Base-by-base conservation (phyloP, 1,140 invertebrate genomes). In the Euschistus heros region DNA sequence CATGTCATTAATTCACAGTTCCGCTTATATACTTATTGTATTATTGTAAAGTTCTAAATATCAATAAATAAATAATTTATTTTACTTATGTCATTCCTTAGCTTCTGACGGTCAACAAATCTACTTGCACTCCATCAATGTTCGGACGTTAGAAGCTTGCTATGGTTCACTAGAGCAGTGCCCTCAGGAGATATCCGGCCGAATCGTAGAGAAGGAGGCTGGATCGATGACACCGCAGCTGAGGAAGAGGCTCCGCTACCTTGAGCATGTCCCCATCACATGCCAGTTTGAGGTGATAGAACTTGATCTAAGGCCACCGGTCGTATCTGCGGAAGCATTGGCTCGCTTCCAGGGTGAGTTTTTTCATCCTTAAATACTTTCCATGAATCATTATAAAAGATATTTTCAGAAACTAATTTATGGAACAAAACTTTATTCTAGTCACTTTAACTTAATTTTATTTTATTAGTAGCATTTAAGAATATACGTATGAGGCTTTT, bases 271-370 rank as follows among this genome's bases (percentile, higher is more conserved):
- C 67, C 94, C 95, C 2, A 75, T 96, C 0, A 89, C 91, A 67
- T 92, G 91, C 72, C 86, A 88, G 66, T 94, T 95, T 76, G 88
- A 92, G 72, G 81, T 96, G 26, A 89, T 89, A 20, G 94, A 98
- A 77, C 81, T 97, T 44, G 81, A 89, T 66, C 76, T 97, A 13
- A 78, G 81, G 70, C 80, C 83, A 54, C 88, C 89, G 4, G 72
- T 85, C 26, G 79, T 97, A 0, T 85, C 84, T 13, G 70, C 81
- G 54, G 81, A 82, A 66, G 84, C 87, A 44, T 71, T 89, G 8
- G 72, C 78, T 46, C 72, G 76, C 64, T 92, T 89, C 72, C 77
- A 81, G 76, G 83, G 88, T 89, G 74, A 67, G 59, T 71, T 57
- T 1, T 18, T n/a, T 13, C 10, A 37, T 10, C 1, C 33, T 13